These are phyloP conservation scores for Nemoura dubitans DNA, from an alignment of 2,888 invertebrate species.

Conservation along the genomic window DNA sequence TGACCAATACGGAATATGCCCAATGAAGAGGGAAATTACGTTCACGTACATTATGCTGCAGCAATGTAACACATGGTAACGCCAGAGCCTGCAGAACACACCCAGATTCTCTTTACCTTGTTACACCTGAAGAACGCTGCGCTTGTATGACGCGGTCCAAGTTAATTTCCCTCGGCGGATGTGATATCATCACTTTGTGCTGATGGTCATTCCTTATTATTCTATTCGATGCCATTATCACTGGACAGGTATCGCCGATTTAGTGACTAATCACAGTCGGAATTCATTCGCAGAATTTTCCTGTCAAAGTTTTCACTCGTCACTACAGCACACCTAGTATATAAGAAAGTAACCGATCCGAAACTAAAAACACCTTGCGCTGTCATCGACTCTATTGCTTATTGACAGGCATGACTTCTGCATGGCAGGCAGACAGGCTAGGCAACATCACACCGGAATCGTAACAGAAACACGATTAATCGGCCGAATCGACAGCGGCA, in stretches of 20 bases:
- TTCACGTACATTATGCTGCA: slow-evolving; percentile 1
- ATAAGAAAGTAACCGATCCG: background rate
- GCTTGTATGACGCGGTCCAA: background rate
- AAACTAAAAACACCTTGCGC: background rate
- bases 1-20: background rate
- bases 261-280: background rate
- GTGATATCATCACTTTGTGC: slow-evolving; percentile 7
- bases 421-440: too few species aligned
- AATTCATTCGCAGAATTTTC: background rate
- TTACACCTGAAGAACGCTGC: background rate
- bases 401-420: background rate
- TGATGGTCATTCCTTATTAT: background rate
- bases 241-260: background rate
- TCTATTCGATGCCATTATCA: background rate
- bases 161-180: background rate
- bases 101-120: background rate
- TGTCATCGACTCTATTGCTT: background rate
- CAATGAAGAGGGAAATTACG: background rate
- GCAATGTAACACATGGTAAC: background rate
- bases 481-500: background rate
- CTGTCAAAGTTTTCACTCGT: background rate
- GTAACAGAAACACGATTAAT: background rate
- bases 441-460: background rate
- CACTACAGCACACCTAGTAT: background rate
- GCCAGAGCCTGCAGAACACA: background rate